phyloP scores from a whole-genome alignment of 2,113 vertebrate genomes.

The Promerops cafer region DNA sequence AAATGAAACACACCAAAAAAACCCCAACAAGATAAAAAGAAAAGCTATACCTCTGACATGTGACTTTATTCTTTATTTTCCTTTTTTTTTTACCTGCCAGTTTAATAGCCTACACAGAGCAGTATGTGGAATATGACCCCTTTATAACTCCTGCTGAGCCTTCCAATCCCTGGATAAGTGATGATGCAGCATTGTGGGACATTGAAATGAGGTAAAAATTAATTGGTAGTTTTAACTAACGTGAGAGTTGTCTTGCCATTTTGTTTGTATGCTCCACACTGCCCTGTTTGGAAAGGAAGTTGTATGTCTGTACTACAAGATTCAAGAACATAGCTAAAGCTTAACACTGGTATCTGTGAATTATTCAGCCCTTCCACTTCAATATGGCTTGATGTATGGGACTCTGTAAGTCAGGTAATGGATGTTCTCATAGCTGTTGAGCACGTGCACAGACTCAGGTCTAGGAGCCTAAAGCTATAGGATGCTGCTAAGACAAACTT shows the following conservation, averaged over 20 bases:
- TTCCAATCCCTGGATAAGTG: slow-evolving; percentile 93
- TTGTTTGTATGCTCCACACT: neutral
- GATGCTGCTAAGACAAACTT: neutral
- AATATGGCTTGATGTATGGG: neutral
- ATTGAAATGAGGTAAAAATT: slow-evolving; percentile 84
- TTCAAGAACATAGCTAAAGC: neutral
- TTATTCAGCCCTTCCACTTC: neutral
- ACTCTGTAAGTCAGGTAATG: neutral
- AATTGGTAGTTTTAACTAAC: neutral
- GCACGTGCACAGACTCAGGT: neutral
- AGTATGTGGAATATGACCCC: slow-evolving; percentile 91
- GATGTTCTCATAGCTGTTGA: neutral
- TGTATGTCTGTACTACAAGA: neutral
- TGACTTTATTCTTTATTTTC: neutral
- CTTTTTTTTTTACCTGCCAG: slow-evolving; percentile 52
- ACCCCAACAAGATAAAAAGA: neutral
- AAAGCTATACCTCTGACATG: neutral
- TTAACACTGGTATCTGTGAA: neutral
- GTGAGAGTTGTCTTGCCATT: neutral
- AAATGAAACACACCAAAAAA: too few relatives aligned
- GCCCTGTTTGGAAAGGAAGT: neutral
- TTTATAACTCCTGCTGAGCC: slow-evolving; percentile 85
- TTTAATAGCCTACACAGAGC: slow-evolving; percentile 89
- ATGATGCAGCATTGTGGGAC: slow-evolving; percentile 89
- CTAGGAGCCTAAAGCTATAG: neutral